These are phyloP conservation scores for Urosaurus nigricauda DNA, from an alignment of 2,797 vertebrate genomes.

Conservation along the genomic window DNA sequence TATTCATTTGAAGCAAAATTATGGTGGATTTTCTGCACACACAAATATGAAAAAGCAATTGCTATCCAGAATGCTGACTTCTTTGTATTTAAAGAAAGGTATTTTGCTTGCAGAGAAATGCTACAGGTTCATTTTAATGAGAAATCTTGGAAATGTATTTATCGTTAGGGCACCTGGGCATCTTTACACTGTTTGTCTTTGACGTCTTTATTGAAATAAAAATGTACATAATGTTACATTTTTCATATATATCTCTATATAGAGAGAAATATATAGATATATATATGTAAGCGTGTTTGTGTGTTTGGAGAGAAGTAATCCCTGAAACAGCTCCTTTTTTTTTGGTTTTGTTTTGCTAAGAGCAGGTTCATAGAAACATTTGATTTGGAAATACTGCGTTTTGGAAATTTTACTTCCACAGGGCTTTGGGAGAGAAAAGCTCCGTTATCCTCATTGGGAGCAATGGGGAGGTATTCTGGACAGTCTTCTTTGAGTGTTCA, in stretches of 20 bases:
- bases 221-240: conserved; percentile 85
- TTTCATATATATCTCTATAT: conserved; percentile 47
- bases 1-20: conserved; percentile 91
- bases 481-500: not conserved
- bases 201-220: conserved; percentile 88
- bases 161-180: conserved; percentile 89
- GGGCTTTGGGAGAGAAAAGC: not conserved
- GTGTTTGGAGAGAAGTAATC: conserved; percentile 73
- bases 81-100: conserved; percentile 85
- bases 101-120: conserved; percentile 91
- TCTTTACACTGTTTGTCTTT: conserved; percentile 90
- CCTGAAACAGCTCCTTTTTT: conserved; percentile 55
- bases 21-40: conserved; percentile 92
- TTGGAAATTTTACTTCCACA: conserved; percentile 47
- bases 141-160: conserved; percentile 94
- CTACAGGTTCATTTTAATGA: conserved; percentile 87
- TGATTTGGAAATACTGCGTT: conserved; percentile 51
- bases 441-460: not conserved
- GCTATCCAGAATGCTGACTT: conserved; percentile 86
- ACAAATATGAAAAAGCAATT: conserved; percentile 77
- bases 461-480: not conserved
- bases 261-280: not conserved
- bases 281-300: not conserved
- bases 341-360: conserved; percentile 42
- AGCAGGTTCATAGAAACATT: conserved; percentile 56